Base-by-base conservation (phyloP, 2,797 vertebrate species). In the Eulemur coronatus region DNA sequence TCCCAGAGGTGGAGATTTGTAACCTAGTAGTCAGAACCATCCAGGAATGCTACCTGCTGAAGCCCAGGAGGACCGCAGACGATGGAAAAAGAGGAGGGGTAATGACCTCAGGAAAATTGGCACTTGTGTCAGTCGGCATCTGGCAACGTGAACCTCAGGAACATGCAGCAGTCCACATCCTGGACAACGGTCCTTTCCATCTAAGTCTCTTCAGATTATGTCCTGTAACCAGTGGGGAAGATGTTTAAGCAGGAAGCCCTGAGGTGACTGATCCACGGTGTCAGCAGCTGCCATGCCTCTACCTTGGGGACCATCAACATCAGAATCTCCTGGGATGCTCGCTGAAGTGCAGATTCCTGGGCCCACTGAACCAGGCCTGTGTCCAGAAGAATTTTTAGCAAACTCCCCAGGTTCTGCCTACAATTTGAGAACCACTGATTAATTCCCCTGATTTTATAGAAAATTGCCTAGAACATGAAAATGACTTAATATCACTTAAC, bases 151-250 rank as follows among this genome's bases (percentile, higher is more conserved):
- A 33, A 3, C 57, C 67, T 41, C 0, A 1, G 61, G 26, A 26
- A 0, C 67, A 0, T 1, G 8, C 1, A 1, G 28, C 3, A 12
- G 26, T 8, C 22, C 22, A 12, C 15, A 17, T 59, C 57, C 59
- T 28, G 41, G 57, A 6, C 1, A 10, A 22, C 30, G 4, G 28
- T 11, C 48, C 46, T 24, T 22, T 12, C 26, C 14, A 0, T 6
- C 43, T 33, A 9, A 52, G 35, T 48, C 65, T 59, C 82, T 76
- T 75, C 59, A 28, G 69, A 38, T 52, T 43, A 3, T 82, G 61
- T 38, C 15, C 46, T 14, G 14, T 52, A 52, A 6, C 35, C 59
- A 11, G 10, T 46, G 20, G n/a, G 13, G 38, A 48, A 43, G 63
- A 75, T 38, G 7, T 33, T 13, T 33, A 28, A 43, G 63, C 63